A percentile compares a stretch with the other conserved stretches of the same genome.
phyloP scores from a whole-genome alignment of 2,797 vertebrate genomes.

The Ceryle rudis region DNA sequence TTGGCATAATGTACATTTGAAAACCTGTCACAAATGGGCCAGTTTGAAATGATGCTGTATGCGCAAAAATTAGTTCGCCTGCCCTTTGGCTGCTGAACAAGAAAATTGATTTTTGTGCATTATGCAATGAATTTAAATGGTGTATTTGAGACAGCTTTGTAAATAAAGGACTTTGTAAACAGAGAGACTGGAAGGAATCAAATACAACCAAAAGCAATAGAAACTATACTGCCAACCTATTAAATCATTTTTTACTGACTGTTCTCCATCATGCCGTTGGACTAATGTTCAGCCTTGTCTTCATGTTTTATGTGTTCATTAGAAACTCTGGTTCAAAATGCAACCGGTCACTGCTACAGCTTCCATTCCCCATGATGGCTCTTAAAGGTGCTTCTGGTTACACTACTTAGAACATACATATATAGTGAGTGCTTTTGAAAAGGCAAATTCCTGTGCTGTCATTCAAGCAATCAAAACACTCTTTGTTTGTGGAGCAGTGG shows the following conservation, averaged over 20 bases:
- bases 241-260: conserved; percentile 17
- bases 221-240: neutral
- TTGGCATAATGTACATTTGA: neutral
- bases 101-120: conserved; percentile 52
- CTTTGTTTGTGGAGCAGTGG: neutral
- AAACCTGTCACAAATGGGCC: conserved; percentile 30
- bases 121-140: conserved; percentile 56
- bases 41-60: conserved; percentile 10
- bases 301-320: neutral
- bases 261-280: neutral
- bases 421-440: neutral
- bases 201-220: neutral
- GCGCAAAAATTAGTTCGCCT: conserved; percentile 41
- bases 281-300: neutral
- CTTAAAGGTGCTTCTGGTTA: conserved; percentile 40
- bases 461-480: conserved; percentile 62
- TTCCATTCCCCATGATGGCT: neutral
- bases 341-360: neutral
- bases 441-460: conserved; percentile 58
- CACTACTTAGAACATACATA: neutral
- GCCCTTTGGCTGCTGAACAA: conserved; percentile 43
- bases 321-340: neutral
- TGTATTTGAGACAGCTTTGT: conserved; percentile 41
- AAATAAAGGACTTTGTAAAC: conserved; percentile 32
- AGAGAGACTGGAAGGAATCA: neutral